Percentiles rank a stretch among this genome's conserved stretches.
Conservation (phyloP, 2,113 vertebrate genomes). For the Ranitomeya variabilis region DNA sequence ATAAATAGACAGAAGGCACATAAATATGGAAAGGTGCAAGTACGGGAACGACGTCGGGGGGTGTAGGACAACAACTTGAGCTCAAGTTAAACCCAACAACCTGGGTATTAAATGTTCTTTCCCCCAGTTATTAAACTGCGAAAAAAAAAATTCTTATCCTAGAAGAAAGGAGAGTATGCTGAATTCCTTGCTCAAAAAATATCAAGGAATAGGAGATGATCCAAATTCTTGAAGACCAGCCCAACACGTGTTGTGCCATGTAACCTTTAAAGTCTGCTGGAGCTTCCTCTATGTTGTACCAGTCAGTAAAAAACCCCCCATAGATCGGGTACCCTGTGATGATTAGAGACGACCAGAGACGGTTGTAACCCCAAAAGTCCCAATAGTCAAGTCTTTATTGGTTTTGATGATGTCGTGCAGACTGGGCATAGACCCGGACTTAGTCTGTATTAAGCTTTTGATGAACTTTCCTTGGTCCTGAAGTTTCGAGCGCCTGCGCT, state of each 20-base stretch:
- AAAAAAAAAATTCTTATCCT: constrained; percentile 75
- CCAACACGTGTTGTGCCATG: constrained; percentile 63
- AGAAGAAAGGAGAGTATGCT: constrained; percentile 47
- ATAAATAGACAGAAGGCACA: constrained; percentile 96
- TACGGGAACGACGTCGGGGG: constrained; percentile 79
- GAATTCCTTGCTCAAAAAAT: background rate
- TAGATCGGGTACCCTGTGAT: background rate
- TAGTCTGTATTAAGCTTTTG: constrained; percentile 84
- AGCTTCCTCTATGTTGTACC: constrained; percentile 64
- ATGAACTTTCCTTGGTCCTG: constrained; percentile 80
- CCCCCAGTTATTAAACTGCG: constrained; percentile 70
- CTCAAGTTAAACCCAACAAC: constrained; percentile 75
- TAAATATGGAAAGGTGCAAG: constrained; percentile 91
- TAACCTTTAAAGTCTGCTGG: constrained; percentile 65
- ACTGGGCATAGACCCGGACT: constrained; percentile 81
- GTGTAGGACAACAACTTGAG: constrained; percentile 74
- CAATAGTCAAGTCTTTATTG: constrained; percentile 88
- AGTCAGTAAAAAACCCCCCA: constrained; percentile 70
- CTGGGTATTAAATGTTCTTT: constrained; percentile 71
- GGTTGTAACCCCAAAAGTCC: constrained; percentile 85
- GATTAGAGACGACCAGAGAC: constrained; percentile 88
- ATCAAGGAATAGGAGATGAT: constrained; percentile 64
- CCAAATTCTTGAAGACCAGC: constrained; percentile 70
- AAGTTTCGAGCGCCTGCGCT: constrained; percentile 86
- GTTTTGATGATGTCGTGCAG: constrained; percentile 94